Conservation (phyloP, 2,113 vertebrate species). For the Callospermophilus lateralis region DNA sequence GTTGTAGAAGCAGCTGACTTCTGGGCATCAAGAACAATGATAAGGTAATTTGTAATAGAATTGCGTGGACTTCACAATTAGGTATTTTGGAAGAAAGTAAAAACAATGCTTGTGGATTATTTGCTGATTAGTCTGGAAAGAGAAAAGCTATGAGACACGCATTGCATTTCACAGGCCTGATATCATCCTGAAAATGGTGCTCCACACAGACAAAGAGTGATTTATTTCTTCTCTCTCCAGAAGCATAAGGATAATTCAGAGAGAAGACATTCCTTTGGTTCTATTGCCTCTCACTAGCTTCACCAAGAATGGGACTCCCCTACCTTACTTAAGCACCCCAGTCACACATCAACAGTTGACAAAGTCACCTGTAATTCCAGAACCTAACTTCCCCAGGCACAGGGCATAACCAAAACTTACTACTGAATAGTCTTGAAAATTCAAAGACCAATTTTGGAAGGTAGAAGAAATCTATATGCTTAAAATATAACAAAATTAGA, state of each 20-base stretch:
- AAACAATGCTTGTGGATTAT: background rate
- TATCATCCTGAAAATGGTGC: background rate
- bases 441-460: background rate
- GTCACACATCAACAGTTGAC: background rate
- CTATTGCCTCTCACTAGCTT: background rate
- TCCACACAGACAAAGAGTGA: accelerated
- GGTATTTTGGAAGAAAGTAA: slow-evolving; percentile 22
- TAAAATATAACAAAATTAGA: background rate
- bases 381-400: accelerated
- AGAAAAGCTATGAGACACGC: background rate
- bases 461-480: background rate
- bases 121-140: background rate
- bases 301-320: accelerated
- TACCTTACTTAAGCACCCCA: background rate
- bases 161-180: background rate
- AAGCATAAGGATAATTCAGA: background rate
- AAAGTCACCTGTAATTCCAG: background rate
- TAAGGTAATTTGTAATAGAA: background rate
- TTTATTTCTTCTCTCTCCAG: background rate
- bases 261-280: background rate
- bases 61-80: background rate
- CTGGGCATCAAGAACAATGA: background rate
- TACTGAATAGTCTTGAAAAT: slow-evolving; percentile 6
- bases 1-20: background rate
- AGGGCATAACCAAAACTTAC: background rate